Evolutionary conservation across 2,797 vertebrate genomes (phyloP), one percentile per base, ranked within the genome.

Genomic region (Platyrinchus mystaceus): DNA sequence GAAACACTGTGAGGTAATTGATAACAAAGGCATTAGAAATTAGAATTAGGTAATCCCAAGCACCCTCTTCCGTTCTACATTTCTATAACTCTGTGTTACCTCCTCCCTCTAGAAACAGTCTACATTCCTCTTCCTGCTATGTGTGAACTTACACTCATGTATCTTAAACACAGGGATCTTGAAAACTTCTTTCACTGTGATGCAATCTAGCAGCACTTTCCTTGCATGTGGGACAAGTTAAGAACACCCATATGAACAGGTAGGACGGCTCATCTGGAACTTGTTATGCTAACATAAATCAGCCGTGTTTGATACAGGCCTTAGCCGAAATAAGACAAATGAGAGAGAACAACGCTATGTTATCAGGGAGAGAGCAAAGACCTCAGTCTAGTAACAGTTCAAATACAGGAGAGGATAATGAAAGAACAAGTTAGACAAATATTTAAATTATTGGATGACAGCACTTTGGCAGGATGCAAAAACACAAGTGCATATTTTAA

Each of bases 361-460:
- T 64, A 78, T 30, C 23, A 60, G 76, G 27, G 20, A 7, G n/a
- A 82, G 43, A 90, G 55, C 41, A 77, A 73, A 71, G 44, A 83
- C 21, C 21, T 68, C 53, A 46, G 23, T 14, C 49, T 10, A 58
- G 21, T 18, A 56, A 43, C 32, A 55, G 18, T 30, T 62, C 64
- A 81, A 67, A 86, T 64, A 49, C 2, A 74, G 77, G 27, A 71
- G 19, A 67, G 37, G 30, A 79, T 46, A 41, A 87, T 52, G 85
- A 81, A 70, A 87, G 46, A 36, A 81, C 49, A 80, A 32, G 37
- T 78, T 56, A 78, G 27, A 74, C 21, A 89, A 94, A 81, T 81
- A 93, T 16, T 84, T 63, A n/a, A 59, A 24, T 32, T 49, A 37
- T 74, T n/a, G 37, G 20, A 70, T 73, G 87, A 78, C 52, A 64